These are phyloP conservation scores for Scaptomyza cyrtandrae DNA, from an alignment of 2,888 invertebrate species.

Conservation along the genomic window DNA sequence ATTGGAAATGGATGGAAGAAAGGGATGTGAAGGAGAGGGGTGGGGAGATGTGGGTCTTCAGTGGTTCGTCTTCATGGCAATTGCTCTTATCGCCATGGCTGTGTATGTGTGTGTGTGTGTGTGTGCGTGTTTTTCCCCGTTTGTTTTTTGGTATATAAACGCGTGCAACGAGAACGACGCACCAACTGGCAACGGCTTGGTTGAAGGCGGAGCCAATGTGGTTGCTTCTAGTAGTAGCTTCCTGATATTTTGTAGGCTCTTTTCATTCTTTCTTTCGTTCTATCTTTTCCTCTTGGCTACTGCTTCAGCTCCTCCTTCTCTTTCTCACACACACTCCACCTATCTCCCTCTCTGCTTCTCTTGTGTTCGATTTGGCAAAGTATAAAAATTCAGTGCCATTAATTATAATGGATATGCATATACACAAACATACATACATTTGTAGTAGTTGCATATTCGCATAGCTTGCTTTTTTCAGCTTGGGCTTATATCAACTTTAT, in stretches of 20 bases:
- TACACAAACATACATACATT: constrained; percentile 10
- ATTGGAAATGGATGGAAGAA: neutral
- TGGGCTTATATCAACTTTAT: constrained; percentile 33
- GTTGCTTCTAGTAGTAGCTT: constrained; percentile 19
- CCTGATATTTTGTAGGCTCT: constrained; percentile 32
- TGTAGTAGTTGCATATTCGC: too few species aligned
- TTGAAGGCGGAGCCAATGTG: constrained; percentile 72
- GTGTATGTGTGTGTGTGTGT: constrained; percentile 2
- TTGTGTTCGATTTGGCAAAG: constrained; percentile 50
- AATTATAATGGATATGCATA: constrained; percentile 70
- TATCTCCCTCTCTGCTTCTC: neutral
- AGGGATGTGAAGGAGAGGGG: neutral
- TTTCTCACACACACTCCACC: constrained; percentile 3
- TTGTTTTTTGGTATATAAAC: constrained; percentile 72
- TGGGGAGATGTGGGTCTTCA: neutral
- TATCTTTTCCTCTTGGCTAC: constrained; percentile 12
- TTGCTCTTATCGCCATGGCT: constrained; percentile 64
- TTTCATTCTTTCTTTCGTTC: constrained; percentile 10
- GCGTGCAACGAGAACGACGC: constrained; percentile 58
- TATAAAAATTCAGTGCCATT: constrained; percentile 64
- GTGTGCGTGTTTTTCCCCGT: constrained; percentile 31
- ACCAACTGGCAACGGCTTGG: constrained; percentile 41
- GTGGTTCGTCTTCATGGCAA: constrained; percentile 55
- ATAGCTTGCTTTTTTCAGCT: constrained; percentile 11
- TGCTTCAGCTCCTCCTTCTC: constrained; percentile 23